Conservation (phyloP, 1,140 invertebrate species). For the Diuraphis noxia region DNA sequence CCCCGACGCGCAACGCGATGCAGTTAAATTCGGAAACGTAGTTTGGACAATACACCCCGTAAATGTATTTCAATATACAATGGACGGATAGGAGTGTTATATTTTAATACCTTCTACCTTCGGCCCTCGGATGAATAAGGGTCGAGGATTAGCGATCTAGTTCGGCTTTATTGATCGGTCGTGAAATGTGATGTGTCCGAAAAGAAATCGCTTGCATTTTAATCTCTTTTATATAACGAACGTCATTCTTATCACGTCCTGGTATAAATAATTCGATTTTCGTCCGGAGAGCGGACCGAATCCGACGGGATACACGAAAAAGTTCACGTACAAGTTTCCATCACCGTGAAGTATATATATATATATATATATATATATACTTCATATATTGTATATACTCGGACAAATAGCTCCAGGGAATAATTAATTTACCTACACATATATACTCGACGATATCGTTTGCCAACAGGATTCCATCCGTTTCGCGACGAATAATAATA, state of each 20-base stretch:
- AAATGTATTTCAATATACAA: not conserved
- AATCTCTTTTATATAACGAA: not conserved
- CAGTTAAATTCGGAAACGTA: not conserved
- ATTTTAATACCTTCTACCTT: not conserved
- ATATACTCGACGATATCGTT: not conserved
- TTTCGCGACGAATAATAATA: not conserved
- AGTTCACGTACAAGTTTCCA: not conserved
- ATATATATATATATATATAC: too few relatives aligned
- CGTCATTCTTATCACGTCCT: not conserved
- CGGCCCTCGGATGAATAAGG: not conserved
- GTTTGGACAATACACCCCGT: not conserved
- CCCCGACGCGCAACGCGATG: not conserved
- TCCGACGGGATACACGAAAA: not conserved
- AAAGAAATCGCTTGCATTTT: not conserved
- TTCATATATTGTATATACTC: not conserved
- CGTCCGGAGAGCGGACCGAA: not conserved
- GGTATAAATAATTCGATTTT: not conserved
- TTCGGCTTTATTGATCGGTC: not conserved
- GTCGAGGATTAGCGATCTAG: not conserved
- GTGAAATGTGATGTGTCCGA: not conserved
- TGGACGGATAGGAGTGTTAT: not conserved
- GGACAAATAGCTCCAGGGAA: not conserved
- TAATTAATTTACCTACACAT: not conserved
- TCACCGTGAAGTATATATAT: not conserved
- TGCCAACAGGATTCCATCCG: not conserved